Evolutionary conservation across 2,888 invertebrate species (phyloP), one percentile per base, ranked within the genome.

Genomic region (Erebia epiphron): DNA sequence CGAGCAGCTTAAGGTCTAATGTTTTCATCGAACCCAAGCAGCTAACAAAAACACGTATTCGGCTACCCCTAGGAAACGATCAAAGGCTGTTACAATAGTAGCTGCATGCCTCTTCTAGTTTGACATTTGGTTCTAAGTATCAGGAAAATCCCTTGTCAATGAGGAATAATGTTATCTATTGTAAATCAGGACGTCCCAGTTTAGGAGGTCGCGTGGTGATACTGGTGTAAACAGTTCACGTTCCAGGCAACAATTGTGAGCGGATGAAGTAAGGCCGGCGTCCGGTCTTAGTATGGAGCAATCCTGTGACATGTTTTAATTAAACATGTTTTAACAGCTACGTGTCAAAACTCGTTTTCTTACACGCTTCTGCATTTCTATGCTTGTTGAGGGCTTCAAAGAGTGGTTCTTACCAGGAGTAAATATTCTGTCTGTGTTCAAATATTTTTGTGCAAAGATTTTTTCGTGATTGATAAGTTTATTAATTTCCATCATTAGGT

Each of bases 201-300:
- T 50, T 57, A 64, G 41, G 18, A n/a, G 18, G 18, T 11, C 57
- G 41, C 18, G 46, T 63, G 49, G 68, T 69, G 58, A 65, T 58
- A 63, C 58, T 70, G 72, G 70, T 71, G 70, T 68, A 78, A 70
- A 65, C 77, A 74, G 58, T 61, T 73, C 79, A 78, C 83, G 85
- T 83, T 74, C 78, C 68, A 70, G 71, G 75, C 78, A 76, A 82
- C 83, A 83, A 84, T 83, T 83, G 81, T 78, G 78, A 78, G 74
- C 86, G 89, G 88, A 89, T 86, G 82, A 67, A 71, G 67, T 63
- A 79, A 79, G 72, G 63, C 68, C 73, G 69, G 77, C 79, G 77
- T 74, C 74, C 68, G 69, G 57, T 73, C 56, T 70, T 69, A 49
- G 64, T 73, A 69, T 67, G 66, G 66, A 67, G 61, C 64, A 68